Evolutionary conservation across 2,113 vertebrate genomes (phyloP).

Genomic region (Tupaia tana): DNA sequence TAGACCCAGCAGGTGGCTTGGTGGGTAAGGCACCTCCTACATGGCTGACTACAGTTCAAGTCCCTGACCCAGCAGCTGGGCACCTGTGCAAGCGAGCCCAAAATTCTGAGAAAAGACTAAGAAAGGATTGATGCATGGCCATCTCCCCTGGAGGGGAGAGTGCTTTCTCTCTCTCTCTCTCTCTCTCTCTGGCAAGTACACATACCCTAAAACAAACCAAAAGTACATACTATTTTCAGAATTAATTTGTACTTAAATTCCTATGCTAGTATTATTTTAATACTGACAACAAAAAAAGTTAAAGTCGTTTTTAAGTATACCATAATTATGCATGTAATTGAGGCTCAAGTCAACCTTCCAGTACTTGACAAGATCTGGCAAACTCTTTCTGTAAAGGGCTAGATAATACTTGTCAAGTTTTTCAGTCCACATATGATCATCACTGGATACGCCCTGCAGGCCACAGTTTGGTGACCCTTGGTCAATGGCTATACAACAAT

Average conservation of each 20-base stretch:
- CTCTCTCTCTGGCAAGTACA: too few species aligned
- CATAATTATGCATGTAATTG: background rate
- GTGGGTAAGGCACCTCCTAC: too few species aligned
- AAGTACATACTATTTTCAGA: background rate
- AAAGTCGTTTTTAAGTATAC: slow-evolving; percentile 18
- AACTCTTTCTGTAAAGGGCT: background rate
- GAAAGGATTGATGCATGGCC: too few species aligned
- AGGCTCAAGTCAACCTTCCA: background rate
- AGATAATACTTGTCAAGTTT: background rate
- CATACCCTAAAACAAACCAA: background rate
- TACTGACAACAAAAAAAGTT: slow-evolving; percentile 1
- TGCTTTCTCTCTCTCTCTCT: too few species aligned
- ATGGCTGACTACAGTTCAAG: too few species aligned
- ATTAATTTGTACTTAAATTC: background rate
- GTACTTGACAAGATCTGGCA: background rate
- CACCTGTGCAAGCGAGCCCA: too few species aligned
- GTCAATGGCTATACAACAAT: background rate
- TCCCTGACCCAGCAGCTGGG: too few species aligned
- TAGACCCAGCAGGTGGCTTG: too few species aligned
- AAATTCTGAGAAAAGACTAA: too few species aligned
- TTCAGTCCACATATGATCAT: background rate
- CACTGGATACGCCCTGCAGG: background rate
- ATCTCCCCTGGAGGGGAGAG: too few species aligned
- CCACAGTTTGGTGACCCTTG: background rate
- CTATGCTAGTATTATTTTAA: slow-evolving; percentile 1